Conservation (phyloP, 2,113 vertebrate species). For the Erythrocercus mccallii region DNA sequence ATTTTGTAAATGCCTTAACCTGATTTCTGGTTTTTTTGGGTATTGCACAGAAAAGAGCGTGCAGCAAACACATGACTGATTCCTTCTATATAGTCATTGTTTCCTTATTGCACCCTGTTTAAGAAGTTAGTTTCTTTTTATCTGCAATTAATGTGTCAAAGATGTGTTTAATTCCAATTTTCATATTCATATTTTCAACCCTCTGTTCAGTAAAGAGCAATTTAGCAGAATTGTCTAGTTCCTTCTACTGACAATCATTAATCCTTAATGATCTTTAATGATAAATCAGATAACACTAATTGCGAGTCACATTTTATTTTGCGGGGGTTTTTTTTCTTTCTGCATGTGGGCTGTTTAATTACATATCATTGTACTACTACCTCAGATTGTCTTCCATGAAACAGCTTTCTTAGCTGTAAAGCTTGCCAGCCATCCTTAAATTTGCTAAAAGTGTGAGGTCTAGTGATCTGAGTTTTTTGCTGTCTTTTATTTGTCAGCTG, state of each 20-base stretch:
- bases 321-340: neutral
- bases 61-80: conserved; percentile 7
- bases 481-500: neutral
- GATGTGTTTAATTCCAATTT: neutral
- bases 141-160: conserved; percentile 39
- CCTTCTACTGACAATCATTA: conserved; percentile 37
- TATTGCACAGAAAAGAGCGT: neutral
- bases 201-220: neutral
- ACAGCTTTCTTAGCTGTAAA: neutral
- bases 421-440: neutral
- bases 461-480: neutral
- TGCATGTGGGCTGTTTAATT: conserved; percentile 18
- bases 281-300: conserved; percentile 30
- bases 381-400: neutral
- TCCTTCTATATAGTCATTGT: neutral
- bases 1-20: neutral
- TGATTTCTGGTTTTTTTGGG: neutral
- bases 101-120: neutral
- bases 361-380: neutral
- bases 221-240: conserved; percentile 36
- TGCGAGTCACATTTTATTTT: neutral
- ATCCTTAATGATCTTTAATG: conserved; percentile 8
- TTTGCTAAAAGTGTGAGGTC: neutral
- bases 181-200: conserved; percentile 39
- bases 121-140: conserved; percentile 23